These are phyloP conservation scores for Menidia menidia DNA, from an alignment of 2,797 vertebrate species.

Conservation along the genomic window DNA sequence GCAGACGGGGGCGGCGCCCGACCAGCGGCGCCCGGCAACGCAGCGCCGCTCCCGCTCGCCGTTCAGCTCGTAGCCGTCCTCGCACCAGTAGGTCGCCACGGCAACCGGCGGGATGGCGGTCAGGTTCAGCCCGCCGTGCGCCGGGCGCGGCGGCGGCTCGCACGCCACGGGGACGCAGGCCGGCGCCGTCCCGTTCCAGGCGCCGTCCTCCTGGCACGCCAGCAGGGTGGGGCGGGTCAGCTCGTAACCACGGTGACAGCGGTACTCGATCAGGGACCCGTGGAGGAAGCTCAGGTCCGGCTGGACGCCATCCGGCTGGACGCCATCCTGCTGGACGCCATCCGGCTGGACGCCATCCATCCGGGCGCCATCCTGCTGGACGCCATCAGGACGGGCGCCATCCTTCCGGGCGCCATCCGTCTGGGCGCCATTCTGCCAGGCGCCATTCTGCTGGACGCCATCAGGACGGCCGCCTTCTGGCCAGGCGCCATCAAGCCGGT, in stretches of 20 bases:
- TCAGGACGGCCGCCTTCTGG: too few species aligned
- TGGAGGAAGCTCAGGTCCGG: slow-evolving; percentile 90
- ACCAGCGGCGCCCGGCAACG: slow-evolving; percentile 88
- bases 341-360: too few species aligned
- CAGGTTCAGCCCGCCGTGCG: slow-evolving; percentile 87
- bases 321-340: too few species aligned
- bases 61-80: slow-evolving; percentile 86
- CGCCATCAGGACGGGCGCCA: too few species aligned
- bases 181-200: slow-evolving; percentile 95
- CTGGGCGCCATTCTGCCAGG: too few species aligned
- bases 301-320: too few species aligned
- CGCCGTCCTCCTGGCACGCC: slow-evolving; percentile 91
- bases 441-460: too few species aligned
- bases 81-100: slow-evolving; percentile 86
- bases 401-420: too few species aligned
- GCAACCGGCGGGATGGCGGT: slow-evolving; percentile 87
- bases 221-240: slow-evolving; percentile 83
- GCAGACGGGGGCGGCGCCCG: slow-evolving; percentile 84
- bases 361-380: too few species aligned
- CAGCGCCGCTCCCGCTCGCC: slow-evolving; percentile 88
- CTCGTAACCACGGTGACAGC: slow-evolving; percentile 90
- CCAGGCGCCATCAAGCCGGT: too few species aligned
- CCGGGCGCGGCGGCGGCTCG: slow-evolving; percentile 81
- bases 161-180: slow-evolving; percentile 89
- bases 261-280: slow-evolving; percentile 87